These are phyloP conservation scores for Galemys pyrenaicus DNA, from an alignment of 2,113 vertebrate genomes.

Conservation along the genomic window DNA sequence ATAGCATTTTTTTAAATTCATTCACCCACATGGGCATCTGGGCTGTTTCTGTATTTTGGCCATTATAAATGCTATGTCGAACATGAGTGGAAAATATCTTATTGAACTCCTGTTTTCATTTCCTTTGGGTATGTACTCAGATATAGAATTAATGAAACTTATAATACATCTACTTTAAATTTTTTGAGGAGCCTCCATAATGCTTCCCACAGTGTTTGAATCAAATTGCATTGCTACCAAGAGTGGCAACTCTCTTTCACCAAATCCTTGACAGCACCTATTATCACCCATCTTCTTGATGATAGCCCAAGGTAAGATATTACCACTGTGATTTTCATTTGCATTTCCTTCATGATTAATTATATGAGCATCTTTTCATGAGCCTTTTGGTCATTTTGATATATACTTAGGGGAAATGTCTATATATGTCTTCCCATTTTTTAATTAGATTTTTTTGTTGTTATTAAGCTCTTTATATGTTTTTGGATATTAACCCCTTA, in stretches of 20 bases:
- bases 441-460: not conserved
- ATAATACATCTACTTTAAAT: not conserved
- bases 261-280: not conserved
- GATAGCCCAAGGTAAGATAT: not conserved
- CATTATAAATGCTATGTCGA: not conserved
- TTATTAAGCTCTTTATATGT: not conserved
- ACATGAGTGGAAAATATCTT: not conserved
- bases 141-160: not conserved
- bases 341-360: not conserved
- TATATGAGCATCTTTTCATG: not conserved
- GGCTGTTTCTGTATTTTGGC: not conserved
- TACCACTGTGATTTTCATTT: not conserved
- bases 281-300: not conserved
- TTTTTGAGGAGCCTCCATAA: not conserved
- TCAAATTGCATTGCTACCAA: not conserved
- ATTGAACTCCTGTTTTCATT: not conserved
- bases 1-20: not conserved
- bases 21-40: not conserved
- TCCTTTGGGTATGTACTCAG: not conserved
- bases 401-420: not conserved
- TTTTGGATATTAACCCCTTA: not conserved
- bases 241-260: not conserved
- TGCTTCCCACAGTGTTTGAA: not conserved
- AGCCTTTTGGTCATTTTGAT: not conserved
- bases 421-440: not conserved